Percentiles rank a stretch among this genome's conserved stretches.
Conservation (phyloP, 2,113 vertebrate species). For the Oreochromis aureus region DNA sequence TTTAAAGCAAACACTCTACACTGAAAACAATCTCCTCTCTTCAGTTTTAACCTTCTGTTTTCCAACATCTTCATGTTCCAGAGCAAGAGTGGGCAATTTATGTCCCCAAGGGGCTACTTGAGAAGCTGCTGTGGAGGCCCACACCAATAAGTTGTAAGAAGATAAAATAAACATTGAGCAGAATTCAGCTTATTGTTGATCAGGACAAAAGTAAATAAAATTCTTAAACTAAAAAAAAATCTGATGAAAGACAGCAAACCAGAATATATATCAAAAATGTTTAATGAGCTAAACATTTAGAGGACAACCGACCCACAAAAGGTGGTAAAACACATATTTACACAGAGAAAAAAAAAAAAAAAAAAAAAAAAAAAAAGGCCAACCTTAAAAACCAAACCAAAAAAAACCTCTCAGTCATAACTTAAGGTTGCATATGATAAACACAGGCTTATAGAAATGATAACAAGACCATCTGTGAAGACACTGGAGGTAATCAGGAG, state of each 20-base stretch:
- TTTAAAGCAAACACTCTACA: neutral
- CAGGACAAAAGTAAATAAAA: neutral
- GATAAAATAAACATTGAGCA: neutral
- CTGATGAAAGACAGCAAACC: neutral
- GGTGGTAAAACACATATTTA: conserved; percentile 40
- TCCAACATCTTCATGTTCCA: neutral
- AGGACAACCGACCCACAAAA: conserved; percentile 7
- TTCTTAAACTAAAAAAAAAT: neutral
- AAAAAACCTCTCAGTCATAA: neutral
- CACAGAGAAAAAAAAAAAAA: neutral
- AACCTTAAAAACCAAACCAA: neutral
- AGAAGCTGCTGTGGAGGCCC: neutral
- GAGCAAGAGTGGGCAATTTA: neutral
- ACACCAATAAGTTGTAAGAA: neutral
- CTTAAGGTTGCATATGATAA: neutral
- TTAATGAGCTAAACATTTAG: conserved; percentile 43
- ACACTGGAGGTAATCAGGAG: neutral
- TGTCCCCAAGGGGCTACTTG: neutral
- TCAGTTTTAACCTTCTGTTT: neutral
- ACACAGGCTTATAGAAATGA: neutral
- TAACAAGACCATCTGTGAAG: neutral
- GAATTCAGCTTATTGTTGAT: neutral
- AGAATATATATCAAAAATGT: conserved; percentile 36
- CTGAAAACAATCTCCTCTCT: neutral
- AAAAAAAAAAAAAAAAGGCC: neutral